Evolutionary conservation across 2,888 invertebrate genomes (phyloP).

Genomic region (Drosophila dives): DNA sequence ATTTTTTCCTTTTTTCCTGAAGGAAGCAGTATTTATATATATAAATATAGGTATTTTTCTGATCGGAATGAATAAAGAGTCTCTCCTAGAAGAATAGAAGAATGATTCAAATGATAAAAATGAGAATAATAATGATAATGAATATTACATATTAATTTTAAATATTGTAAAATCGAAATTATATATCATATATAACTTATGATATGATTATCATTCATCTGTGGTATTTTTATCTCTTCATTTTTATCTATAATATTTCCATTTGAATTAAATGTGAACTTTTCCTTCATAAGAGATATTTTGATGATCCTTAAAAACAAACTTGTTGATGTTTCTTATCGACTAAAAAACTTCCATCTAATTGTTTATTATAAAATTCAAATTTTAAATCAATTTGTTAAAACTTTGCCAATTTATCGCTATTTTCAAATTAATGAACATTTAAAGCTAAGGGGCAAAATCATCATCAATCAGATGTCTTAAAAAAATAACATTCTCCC

Average conservation of each 20-base stretch:
- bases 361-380: not conserved
- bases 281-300: not conserved
- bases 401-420: not conserved
- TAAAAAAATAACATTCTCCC: not conserved
- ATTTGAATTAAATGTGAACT: not conserved
- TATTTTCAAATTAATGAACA: not conserved
- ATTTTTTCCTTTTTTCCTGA: no score
- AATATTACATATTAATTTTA: no score
- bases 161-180: no score
- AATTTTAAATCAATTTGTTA: not conserved
- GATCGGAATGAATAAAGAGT: no score
- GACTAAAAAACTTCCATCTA: not conserved
- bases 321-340: not conserved
- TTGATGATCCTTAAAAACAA: not conserved
- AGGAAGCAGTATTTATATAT: not conserved
- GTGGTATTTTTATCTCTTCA: not conserved
- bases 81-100: no score
- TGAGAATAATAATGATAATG: no score
- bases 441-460: not conserved
- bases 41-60: no score
- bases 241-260: not conserved
- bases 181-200: no score
- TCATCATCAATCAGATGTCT: not conserved
- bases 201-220: no score
- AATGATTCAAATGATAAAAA: no score